These are phyloP conservation scores for Myotis daubentonii DNA, from an alignment of 2,797 vertebrate genomes.

Conservation along the genomic window DNA sequence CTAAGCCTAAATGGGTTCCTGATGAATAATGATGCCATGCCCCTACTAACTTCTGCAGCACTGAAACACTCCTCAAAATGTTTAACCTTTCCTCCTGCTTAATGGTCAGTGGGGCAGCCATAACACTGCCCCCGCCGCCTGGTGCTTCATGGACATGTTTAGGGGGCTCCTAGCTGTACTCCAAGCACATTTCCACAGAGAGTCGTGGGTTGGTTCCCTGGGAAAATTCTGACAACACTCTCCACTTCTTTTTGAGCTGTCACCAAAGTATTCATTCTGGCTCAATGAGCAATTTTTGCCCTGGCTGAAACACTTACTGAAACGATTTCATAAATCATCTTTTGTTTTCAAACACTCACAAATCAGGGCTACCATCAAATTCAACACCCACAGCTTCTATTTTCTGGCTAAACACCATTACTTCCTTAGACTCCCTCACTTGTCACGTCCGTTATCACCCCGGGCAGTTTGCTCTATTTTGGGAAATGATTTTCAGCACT, in stretches of 20 bases:
- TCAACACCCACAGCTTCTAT: constrained; percentile 41
- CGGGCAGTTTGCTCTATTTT: constrained; percentile 37
- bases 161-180: not conserved
- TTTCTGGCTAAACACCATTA: constrained; percentile 44
- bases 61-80: not conserved
- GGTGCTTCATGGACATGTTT: not conserved
- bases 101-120: not conserved
- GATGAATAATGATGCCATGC: not conserved
- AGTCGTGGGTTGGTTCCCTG: not conserved
- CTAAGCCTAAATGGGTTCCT: not conserved
- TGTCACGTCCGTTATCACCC: constrained; percentile 33
- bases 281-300: constrained; percentile 71
- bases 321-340: constrained; percentile 63
- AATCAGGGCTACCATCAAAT: constrained; percentile 50
- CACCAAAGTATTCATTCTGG: constrained; percentile 49
- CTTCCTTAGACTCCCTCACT: constrained; percentile 27
- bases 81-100: not conserved
- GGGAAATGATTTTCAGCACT: not conserved
- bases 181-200: not conserved
- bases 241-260: constrained; percentile 32
- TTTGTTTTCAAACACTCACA: constrained; percentile 71
- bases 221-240: not conserved
- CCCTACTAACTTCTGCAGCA: not conserved
- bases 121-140: not conserved
- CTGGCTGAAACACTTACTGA: constrained; percentile 66